Percentiles rank a stretch among this genome's conserved stretches.
phyloP scores from a whole-genome alignment of 2,888 invertebrate species.

The Syrista parreyssii region DNA sequence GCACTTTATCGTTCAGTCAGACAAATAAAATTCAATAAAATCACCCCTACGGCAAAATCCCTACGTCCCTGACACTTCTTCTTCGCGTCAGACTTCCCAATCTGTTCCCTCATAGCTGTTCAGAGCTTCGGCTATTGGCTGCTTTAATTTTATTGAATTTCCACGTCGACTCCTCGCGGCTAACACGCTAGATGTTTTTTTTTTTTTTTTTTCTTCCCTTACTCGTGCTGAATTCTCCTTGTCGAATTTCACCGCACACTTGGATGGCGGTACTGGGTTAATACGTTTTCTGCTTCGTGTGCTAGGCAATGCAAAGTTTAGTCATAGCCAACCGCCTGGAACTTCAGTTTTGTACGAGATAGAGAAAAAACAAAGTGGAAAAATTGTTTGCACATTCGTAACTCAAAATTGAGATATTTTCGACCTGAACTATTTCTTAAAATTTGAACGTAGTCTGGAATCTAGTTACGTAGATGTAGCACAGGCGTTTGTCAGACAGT shows the following conservation, averaged over 20 bases:
- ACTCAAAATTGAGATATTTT: not conserved
- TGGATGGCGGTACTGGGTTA: not conserved
- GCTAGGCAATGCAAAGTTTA: not conserved
- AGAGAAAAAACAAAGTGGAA: not conserved
- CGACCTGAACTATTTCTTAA: not conserved
- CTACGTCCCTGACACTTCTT: not conserved
- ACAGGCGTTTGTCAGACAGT: not conserved
- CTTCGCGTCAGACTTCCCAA: not conserved
- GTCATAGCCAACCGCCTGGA: not conserved
- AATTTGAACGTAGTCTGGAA: not conserved
- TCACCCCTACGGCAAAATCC: not conserved
- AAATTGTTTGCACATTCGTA: not conserved
- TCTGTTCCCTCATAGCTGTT: not conserved
- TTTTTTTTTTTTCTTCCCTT: not conserved
- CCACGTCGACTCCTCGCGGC: not conserved
- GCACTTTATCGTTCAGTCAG: not conserved
- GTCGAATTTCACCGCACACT: not conserved
- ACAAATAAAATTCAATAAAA: slow-evolving; percentile 17
- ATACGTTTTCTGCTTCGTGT: not conserved
- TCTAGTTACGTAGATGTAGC: not conserved
- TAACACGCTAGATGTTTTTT: not conserved
- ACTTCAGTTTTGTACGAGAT: not conserved
- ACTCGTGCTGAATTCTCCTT: not conserved
- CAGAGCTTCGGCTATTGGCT: not conserved
- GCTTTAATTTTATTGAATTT: not conserved